A percentile compares a stretch with the other conserved stretches of the same genome.
Evolutionary conservation across 1,140 invertebrate genomes (phyloP).

Genomic region (Eciton burchellii): DNA sequence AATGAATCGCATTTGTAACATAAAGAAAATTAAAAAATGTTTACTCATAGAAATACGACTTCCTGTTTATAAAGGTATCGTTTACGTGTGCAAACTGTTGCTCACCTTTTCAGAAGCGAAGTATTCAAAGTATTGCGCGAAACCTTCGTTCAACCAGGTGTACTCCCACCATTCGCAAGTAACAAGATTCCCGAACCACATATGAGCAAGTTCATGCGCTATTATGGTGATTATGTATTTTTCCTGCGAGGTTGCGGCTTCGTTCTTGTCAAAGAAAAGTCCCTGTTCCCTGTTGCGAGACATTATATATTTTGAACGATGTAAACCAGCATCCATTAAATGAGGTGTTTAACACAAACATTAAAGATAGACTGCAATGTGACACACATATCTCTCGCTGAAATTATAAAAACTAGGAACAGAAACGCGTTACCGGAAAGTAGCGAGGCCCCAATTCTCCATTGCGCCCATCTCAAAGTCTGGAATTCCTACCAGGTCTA

Average conservation of each 20-base stretch:
- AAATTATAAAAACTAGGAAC: no score
- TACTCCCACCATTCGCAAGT: constrained; percentile 90
- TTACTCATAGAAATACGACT: neutral
- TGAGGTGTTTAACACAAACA: no score
- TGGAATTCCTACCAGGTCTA: constrained; percentile 91
- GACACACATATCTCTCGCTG: neutral
- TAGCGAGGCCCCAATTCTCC: constrained; percentile 87
- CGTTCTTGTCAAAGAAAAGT: constrained; percentile 87
- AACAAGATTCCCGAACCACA: constrained; percentile 90
- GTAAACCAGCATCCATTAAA: constrained; percentile 47
- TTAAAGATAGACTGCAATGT: no score
- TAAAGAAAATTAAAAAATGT: neutral
- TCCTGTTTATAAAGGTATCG: neutral
- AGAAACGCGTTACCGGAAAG: constrained; percentile 83
- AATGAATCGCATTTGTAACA: neutral
- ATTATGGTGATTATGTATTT: constrained; percentile 86
- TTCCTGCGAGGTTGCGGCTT: constrained; percentile 82
- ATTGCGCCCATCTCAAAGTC: constrained; percentile 85
- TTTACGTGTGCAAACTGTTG: neutral
- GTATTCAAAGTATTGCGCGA: constrained; percentile 88
- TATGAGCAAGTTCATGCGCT: constrained; percentile 89
- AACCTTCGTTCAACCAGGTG: constrained; percentile 90
- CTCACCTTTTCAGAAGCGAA: constrained; percentile 64
- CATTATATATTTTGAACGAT: constrained; percentile 15
- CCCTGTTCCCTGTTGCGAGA: constrained; percentile 86